Conservation (phyloP, 2,113 vertebrate genomes). For the Hippocampus abdominalis region DNA sequence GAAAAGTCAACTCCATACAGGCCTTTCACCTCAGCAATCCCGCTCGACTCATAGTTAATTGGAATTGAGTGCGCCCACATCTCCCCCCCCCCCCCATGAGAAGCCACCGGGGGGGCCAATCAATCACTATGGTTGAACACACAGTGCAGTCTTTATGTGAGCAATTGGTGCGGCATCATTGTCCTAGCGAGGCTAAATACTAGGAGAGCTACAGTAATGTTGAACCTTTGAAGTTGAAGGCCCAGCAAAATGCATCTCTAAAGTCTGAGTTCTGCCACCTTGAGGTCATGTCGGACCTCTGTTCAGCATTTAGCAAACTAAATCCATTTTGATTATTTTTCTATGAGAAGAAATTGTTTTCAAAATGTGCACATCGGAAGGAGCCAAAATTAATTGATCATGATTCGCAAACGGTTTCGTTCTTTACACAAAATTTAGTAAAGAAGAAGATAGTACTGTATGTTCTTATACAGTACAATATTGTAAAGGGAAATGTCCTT, state of each 20-base stretch:
- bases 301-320: too few relatives aligned
- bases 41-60: constrained; percentile 57
- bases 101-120: constrained; percentile 7
- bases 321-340: too few relatives aligned
- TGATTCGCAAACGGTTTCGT: too few relatives aligned
- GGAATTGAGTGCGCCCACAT: constrained; percentile 59
- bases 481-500: too few relatives aligned
- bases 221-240: not conserved
- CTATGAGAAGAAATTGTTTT: too few relatives aligned
- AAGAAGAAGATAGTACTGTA: too few relatives aligned
- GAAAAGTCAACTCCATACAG: constrained; percentile 20
- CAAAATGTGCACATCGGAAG: too few relatives aligned
- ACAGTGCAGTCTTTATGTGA: constrained; percentile 8
- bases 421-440: too few relatives aligned
- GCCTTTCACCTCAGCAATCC: constrained; percentile 41
- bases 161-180: not conserved
- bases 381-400: too few relatives aligned
- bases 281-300: too few relatives aligned
- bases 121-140: constrained; percentile 43
- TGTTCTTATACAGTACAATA: too few relatives aligned
- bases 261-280: not conserved
- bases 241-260: not conserved
- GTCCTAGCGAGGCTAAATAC: not conserved
- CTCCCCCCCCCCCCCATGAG: not conserved
- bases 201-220: not conserved